Conservation (phyloP, 2,888 invertebrate genomes). For the Anodontia alba region DNA sequence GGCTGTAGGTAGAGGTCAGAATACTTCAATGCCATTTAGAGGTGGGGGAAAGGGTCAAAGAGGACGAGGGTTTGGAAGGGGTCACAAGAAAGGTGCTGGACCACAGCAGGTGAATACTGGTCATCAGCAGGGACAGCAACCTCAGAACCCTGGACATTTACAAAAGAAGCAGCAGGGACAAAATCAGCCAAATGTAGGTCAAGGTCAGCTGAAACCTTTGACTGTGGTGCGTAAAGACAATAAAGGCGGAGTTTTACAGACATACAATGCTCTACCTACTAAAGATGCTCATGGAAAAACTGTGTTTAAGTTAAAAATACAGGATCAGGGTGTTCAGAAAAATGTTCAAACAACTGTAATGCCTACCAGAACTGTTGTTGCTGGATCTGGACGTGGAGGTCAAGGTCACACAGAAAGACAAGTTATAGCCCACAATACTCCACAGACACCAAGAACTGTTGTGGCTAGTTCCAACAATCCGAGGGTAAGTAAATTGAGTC, state of each 20-base stretch:
- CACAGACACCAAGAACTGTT: neutral
- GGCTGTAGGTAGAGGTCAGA: too few species aligned
- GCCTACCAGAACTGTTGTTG: neutral
- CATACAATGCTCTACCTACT: neutral
- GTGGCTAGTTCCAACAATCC: neutral
- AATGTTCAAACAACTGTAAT: neutral
- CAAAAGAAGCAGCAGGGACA: neutral
- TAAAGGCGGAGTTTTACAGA: neutral
- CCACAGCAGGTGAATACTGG: neutral
- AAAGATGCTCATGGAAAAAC: neutral
- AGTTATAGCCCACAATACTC: neutral
- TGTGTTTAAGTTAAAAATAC: neutral
- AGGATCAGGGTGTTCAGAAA: neutral
- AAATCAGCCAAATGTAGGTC: neutral
- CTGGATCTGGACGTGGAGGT: neutral
- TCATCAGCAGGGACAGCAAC: neutral
- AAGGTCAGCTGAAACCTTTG: neutral
- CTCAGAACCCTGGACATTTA: neutral
- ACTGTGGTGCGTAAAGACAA: neutral
- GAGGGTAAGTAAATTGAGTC: neutral
- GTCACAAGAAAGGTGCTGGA: neutral
- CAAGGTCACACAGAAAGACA: neutral
- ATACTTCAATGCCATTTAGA: too few species aligned
- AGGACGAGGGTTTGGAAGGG: neutral
- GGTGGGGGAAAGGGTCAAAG: neutral